phyloP scores from a whole-genome alignment of 2,888 invertebrate species.

The Troglohyphantes excavatus region DNA sequence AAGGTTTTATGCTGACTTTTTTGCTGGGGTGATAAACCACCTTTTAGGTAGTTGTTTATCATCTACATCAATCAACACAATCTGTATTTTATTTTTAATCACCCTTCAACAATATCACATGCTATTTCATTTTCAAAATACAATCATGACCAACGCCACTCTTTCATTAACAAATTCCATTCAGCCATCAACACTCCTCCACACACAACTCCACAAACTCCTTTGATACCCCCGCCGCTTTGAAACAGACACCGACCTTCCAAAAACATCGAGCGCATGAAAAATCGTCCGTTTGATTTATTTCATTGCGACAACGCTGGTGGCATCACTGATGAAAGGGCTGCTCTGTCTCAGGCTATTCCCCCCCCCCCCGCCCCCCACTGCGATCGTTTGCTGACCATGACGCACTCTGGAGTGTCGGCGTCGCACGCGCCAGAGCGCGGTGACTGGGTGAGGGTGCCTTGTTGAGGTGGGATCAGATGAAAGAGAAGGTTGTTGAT shows the following conservation, averaged over 20 bases:
- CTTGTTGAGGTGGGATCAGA: not conserved
- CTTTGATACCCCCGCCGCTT: not conserved
- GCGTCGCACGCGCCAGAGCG: conserved; percentile 63
- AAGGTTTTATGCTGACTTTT: too few species aligned
- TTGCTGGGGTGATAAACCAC: too few species aligned
- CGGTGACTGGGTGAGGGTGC: not conserved
- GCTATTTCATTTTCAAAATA: too few species aligned
- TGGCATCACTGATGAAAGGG: conserved; percentile 65
- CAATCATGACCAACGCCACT: not conserved
- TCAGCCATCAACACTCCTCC: not conserved
- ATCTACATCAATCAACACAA: too few species aligned
- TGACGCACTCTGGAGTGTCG: conserved; percentile 72
- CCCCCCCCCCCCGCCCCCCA: conserved; percentile 25
- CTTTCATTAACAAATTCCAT: not conserved
- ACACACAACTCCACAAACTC: not conserved
- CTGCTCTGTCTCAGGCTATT: conserved; percentile 21
- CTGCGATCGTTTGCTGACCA: conserved; percentile 45
- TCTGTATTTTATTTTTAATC: too few species aligned
- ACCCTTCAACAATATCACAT: too few species aligned
- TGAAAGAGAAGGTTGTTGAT: too few species aligned
- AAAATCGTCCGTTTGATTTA: conserved; percentile 24
- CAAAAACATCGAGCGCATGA: not conserved
- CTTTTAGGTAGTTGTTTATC: too few species aligned
- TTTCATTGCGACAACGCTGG: conserved; percentile 51
- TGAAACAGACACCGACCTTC: not conserved